Evolutionary conservation across 2,113 vertebrate genomes (phyloP), one percentile per base, ranked within the genome.

Genomic region (Gopherus evgoodei): DNA sequence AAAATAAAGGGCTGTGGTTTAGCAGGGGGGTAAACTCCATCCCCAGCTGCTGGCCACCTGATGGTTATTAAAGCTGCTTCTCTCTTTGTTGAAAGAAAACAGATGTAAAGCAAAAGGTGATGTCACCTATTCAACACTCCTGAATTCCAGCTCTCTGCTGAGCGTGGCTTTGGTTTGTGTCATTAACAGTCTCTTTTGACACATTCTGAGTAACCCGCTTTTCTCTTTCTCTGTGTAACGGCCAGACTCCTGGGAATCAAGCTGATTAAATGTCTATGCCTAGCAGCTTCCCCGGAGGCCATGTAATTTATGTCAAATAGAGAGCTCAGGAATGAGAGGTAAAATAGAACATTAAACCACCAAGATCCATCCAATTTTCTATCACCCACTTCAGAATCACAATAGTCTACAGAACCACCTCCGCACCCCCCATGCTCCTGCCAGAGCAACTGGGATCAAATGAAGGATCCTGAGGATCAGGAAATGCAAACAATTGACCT

Each of bases 321-420:
- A 92, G 90, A 96, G 96, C 96, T 96, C 96, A 96, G 96, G 83
- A 96, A 94, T 12, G 59, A 96, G 86, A 84, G 94, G 96, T 93
- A 95, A 97, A 97, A 95, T 25, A 90, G 89, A 96, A 93, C 96
- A 95, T 93, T 97, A 97, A 98, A 95, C 96, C 14, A n/a, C 94
- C 91, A 89, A 97, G 96, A 97, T 87, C 95, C 94, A 95, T 97
- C 97, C 95, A 96, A 95, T 96, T 96, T 96, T 97, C 96, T 95
- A 89, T 95, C 95, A 97, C 90, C 96, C 93, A 75, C 93, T 78
- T 72, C 95, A 92, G 96, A 91, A 93, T 96, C 87, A 94, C 89
- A 47, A 1, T 84, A 92, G 42, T 95, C 94, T 86, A 90, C 83
- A 0, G 22, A 21, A 2, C 93, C 87, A 72, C 44, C 44, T 44